A percentile compares a stretch with the other conserved stretches of the same genome.
Conservation (phyloP, 2,113 vertebrate genomes). For the Cryptoleucopteryx plumbea region DNA sequence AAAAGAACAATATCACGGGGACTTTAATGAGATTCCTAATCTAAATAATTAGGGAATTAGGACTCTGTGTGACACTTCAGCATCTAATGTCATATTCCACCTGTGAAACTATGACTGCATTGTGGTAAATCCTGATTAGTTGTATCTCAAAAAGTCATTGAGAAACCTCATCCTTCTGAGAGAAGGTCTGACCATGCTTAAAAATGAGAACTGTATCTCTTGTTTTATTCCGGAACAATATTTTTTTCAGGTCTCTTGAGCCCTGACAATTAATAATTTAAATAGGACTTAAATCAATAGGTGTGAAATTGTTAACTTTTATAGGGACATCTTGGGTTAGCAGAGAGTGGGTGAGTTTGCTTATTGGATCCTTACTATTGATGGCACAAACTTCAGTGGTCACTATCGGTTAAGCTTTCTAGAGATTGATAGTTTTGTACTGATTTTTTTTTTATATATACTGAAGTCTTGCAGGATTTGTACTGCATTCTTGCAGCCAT, state of each 20-base stretch:
- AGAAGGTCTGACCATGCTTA: background rate
- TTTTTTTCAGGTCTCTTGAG: background rate
- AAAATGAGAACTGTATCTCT: background rate
- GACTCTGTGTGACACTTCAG: background rate
- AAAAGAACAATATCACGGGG: background rate
- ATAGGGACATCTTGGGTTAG: too few relatives aligned
- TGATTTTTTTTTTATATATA: background rate
- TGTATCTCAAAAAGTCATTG: background rate
- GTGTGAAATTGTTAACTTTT: background rate
- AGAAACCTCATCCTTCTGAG: background rate
- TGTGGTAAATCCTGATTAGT: background rate
- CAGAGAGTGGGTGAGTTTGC: background rate
- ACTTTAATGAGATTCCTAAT: background rate
- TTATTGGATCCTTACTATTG: background rate
- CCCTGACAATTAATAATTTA: background rate
- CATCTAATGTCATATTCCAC: background rate
- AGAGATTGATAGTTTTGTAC: background rate
- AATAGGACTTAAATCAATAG: background rate
- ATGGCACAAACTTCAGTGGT: background rate
- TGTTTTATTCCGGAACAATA: background rate
- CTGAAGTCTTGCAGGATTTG: background rate
- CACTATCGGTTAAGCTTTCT: background rate
- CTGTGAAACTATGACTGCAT: background rate
- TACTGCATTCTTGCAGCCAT: background rate
- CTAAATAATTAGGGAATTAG: background rate